Base-by-base conservation (phyloP, 2,888 invertebrate species). In the Drepana falcataria region DNA sequence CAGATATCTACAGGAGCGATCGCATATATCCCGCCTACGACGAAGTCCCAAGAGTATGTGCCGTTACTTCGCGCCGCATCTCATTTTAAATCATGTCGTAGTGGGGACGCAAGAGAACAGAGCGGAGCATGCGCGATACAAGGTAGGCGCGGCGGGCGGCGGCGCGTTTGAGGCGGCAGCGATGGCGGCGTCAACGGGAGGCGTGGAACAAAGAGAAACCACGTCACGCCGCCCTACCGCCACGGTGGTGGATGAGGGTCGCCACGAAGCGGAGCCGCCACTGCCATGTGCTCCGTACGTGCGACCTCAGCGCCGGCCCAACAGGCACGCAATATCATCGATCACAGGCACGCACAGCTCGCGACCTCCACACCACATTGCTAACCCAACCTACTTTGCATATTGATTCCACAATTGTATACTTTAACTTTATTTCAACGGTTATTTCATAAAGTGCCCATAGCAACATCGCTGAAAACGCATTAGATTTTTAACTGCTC, bases 121-220 rank as follows among this genome's bases (percentile, higher is more conserved):
- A 62, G 72, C 59, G 65, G 88, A 69, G 87, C 90, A 89, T 89
- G 89, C 89, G 89, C 90, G 72, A 58, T 69, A 58, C 57, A 65
- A 60, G 66, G 76, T 81, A 85, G 85, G 88, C 85, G 88, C 84
- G 87, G 87, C 83, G 81, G 73, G 88, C 84, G 87, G 87, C 83
- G 81, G 73, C 75, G 76, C 73, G 69, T 69, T 66, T 63, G 71
- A 68, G 71, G 70, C 74, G 77, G 77, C 71, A 75, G 80, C 71
- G 74, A 74, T 71, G 78, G 74, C 71, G 72, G 74, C 79, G 71
- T 68, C 73, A 73, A 66, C 73, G 71, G 73, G 75, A 66, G 65
- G 72, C 67, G 59, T 74, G 70, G 77, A 82, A 86, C 86, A 84
- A 83, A 83, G 83, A 78, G 68, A 74, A 75, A 69, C 74, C 72